Conservation (phyloP, 1,140 invertebrate genomes). For the Saccostrea glomerata region DNA sequence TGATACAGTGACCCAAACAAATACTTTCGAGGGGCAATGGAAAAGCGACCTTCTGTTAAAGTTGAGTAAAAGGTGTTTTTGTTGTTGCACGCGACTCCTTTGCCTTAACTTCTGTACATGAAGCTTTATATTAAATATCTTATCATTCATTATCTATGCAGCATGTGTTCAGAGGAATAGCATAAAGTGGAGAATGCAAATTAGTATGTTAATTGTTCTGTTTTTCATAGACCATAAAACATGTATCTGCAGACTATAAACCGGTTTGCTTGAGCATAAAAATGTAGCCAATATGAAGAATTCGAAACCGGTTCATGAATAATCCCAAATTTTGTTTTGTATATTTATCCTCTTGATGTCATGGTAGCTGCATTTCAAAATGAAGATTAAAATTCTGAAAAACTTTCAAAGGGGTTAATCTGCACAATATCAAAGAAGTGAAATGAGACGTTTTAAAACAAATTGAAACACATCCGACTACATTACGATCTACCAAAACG, state of each 20-base stretch:
- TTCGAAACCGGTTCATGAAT: constrained; percentile 27
- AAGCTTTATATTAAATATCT: not conserved
- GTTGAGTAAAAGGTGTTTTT: not conserved
- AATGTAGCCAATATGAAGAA: not conserved
- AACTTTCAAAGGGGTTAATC: not conserved
- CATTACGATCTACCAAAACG: not conserved
- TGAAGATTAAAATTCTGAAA: not conserved
- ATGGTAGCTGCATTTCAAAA: constrained; percentile 18
- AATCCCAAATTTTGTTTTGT: not conserved
- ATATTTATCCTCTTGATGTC: constrained; percentile 11
- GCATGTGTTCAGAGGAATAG: not conserved
- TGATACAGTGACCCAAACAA: not conserved
- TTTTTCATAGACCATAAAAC: constrained; percentile 1
- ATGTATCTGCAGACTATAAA: not conserved
- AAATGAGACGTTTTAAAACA: not conserved
- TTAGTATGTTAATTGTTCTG: not conserved
- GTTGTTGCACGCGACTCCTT: not conserved
- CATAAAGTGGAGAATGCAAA: not conserved
- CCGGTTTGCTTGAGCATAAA: constrained; percentile 20
- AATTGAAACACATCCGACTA: not conserved
- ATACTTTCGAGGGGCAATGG: not conserved
- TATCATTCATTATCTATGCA: not conserved
- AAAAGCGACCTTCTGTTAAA: not conserved
- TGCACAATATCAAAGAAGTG: not conserved
- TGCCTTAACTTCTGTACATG: not conserved